Base-by-base conservation (phyloP, 1,140 invertebrate genomes). In the Platorchestia sp. region DNA sequence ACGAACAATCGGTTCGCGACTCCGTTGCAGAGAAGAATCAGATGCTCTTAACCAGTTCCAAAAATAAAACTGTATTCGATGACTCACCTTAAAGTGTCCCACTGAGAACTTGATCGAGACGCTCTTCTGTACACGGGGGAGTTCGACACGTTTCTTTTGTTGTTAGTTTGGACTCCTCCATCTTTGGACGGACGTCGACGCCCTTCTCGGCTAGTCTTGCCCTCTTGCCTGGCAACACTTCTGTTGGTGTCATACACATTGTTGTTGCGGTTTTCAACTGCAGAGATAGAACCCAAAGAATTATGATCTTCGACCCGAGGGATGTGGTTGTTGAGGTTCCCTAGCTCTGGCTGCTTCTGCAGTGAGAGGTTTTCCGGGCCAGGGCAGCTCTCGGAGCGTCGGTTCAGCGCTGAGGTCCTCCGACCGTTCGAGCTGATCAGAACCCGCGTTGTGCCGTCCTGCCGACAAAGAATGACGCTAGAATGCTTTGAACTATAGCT, bases 81-180 rank as follows among this genome's bases (percentile, higher is more conserved):
- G 27, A 75, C 91, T 93, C 45, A 93, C 91, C 91, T n/a, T 40
- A 45, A 27, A 45, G 43, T 93, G 45, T 93, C 45, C 43, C 91
- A 45, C 40, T 45, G 41, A 45, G 36, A 40, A 44, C 22, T 44
- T 6, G 91, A 42, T 47, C 45, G 91, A 93, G 91, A 93, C 91
- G 43, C 41, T 93, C 91, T 45, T 40, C 36, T n/a, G 91, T 93
- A 93, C 91, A 93, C 91, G 44, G 91, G 91, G 91, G 91, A 93
- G 91, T 47, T 93, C 91, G 91, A 93, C 44, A 93, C 45, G 45
- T 93, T 93, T 47, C 91, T 93, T 47, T 40, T 45, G 91, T 45
- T 93, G 10, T 47, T 93, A 44, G 36, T 93, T 44, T 93, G 91
- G 41, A 93, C 91, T 40, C 43, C 45, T 40, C 91, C 91, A 47